A percentile compares a stretch with the other conserved stretches of the same genome.
Conservation (phyloP, 2,113 vertebrate species). For the Centropus bengalensis region DNA sequence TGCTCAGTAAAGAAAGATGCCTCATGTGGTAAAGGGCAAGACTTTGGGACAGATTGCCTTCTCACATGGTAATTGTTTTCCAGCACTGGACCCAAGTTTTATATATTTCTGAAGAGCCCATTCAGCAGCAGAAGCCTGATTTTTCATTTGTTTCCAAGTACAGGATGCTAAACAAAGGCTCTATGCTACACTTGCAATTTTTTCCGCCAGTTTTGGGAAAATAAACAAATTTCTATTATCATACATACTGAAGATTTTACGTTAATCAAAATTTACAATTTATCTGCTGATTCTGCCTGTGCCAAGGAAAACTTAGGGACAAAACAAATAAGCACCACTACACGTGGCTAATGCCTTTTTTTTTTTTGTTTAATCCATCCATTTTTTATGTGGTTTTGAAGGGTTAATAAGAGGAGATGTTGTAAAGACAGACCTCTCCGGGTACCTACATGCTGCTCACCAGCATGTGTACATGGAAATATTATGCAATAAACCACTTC, state of each 20-base stretch:
- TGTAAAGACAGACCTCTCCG: slow-evolving; percentile 27
- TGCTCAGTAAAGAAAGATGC: not conserved
- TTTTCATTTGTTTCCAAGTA: not conserved
- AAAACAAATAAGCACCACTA: not conserved
- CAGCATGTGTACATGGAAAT: slow-evolving; percentile 7
- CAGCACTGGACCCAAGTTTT: not conserved
- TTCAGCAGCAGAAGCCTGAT: not conserved
- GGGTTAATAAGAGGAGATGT: not conserved
- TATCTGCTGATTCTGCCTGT: not conserved
- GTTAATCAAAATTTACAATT: not conserved
- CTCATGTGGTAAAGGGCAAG: not conserved
- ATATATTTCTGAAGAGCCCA: not conserved
- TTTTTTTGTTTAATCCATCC: not conserved
- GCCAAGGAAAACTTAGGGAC: not conserved
- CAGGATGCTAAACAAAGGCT: not conserved
- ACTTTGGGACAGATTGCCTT: not conserved
- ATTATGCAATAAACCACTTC: slow-evolving; percentile 43
- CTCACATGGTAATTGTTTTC: not conserved
- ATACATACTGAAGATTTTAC: not conserved
- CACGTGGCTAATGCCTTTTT: not conserved
- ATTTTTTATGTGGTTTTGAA: slow-evolving; percentile 18
- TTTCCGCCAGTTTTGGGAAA: not conserved
- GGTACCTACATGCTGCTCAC: slow-evolving; percentile 21
- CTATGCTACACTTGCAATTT: not conserved
- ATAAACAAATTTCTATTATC: not conserved